Conservation (phyloP, 1,140 invertebrate genomes). For the Procambarus virginalis region DNA sequence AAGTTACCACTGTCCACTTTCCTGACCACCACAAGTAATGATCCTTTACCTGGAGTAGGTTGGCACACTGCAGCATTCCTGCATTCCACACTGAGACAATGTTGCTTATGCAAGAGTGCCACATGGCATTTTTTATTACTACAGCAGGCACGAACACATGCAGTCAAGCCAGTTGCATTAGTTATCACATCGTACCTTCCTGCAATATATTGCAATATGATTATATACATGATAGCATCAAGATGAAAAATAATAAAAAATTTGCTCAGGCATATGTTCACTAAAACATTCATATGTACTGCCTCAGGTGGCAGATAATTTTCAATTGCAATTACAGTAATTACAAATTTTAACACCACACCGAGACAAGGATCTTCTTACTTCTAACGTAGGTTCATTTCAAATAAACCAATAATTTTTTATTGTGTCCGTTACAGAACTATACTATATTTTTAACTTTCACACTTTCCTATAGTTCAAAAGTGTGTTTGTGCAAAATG, state of each 20-base stretch:
- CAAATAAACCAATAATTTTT: neutral
- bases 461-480: too few species aligned
- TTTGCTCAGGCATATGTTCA: neutral
- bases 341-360: neutral
- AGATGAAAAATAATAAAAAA: neutral
- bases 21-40: slow-evolving; percentile 22
- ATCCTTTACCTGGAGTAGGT: slow-evolving; percentile 27
- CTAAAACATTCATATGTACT: neutral
- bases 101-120: slow-evolving; percentile 83
- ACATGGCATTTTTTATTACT: slow-evolving; percentile 82
- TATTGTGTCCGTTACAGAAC: too few species aligned
- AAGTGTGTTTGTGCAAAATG: too few species aligned
- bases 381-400: neutral
- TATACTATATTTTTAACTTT: too few species aligned
- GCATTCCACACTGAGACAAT: slow-evolving; percentile 80
- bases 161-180: slow-evolving; percentile 13
- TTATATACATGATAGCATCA: neutral
- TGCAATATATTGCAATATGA: neutral
- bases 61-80: slow-evolving; percentile 76
- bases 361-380: neutral
- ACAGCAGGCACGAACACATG: slow-evolving; percentile 85
- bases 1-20: neutral
- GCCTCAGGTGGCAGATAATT: neutral
- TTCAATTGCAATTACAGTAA: neutral
- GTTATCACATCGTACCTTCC: slow-evolving; percentile 20